Conservation (phyloP, 1,140 invertebrate genomes). For the Hyposmocoma kahamanoa region DNA sequence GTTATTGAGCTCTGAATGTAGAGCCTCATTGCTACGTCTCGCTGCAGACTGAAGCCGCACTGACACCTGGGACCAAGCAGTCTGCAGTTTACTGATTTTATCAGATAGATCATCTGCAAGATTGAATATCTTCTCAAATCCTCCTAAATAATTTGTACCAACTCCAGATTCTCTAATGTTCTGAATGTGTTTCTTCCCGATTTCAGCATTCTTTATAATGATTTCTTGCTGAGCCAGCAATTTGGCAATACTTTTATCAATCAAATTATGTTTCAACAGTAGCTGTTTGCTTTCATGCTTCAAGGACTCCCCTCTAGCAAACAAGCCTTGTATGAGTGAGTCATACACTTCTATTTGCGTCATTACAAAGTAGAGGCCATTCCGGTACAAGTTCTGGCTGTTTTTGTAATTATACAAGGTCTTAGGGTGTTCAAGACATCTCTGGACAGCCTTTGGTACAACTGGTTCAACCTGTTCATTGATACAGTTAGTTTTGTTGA, state of each 20-base stretch:
- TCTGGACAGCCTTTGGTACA: slow-evolving; percentile 58
- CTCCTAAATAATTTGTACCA: slow-evolving; percentile 44
- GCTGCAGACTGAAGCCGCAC: slow-evolving; percentile 57
- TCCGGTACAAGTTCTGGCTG: slow-evolving; percentile 49
- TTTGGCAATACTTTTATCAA: slow-evolving; percentile 61
- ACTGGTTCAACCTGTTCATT: slow-evolving; percentile 48
- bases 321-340: slow-evolving; percentile 51
- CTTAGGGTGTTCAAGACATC: slow-evolving; percentile 61
- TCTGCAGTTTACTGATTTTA: slow-evolving; percentile 50
- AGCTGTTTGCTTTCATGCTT: slow-evolving; percentile 59
- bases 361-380: slow-evolving; percentile 61
- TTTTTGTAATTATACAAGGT: slow-evolving; percentile 61
- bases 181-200: slow-evolving; percentile 46
- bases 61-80: slow-evolving; percentile 53
- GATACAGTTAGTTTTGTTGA: slow-evolving; percentile 51
- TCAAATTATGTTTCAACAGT: slow-evolving; percentile 50
- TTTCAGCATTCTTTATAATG: slow-evolving; percentile 41
- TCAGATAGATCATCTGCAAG: slow-evolving; percentile 43
- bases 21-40: slow-evolving; percentile 54
- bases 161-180: slow-evolving; percentile 36
- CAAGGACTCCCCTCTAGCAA: slow-evolving; percentile 53
- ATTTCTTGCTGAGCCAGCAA: slow-evolving; percentile 51
- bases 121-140: slow-evolving; percentile 57
- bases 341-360: slow-evolving; percentile 62
- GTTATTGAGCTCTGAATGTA: slow-evolving; percentile 47